Percentiles rank a stretch among this genome's conserved stretches.
phyloP scores from a whole-genome alignment of 2,113 vertebrate species.

The zebrafish (Danio rerio) region DNA sequence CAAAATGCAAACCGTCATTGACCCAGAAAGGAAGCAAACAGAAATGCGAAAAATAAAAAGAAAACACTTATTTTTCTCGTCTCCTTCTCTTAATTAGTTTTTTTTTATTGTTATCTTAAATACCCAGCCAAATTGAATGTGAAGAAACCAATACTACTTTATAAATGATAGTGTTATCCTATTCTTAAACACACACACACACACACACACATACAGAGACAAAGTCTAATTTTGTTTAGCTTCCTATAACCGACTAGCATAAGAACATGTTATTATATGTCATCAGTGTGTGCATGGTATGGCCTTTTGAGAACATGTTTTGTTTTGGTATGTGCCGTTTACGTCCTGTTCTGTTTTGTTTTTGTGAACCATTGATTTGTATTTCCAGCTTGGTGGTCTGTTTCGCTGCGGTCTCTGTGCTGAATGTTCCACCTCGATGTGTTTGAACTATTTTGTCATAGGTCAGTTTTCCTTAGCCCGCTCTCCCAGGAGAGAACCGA shows the following conservation, averaged over 20 bases:
- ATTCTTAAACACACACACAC: no score
- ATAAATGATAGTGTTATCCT: background rate
- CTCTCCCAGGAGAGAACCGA: slow-evolving; percentile 46
- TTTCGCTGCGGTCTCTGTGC: slow-evolving; percentile 45
- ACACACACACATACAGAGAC: background rate
- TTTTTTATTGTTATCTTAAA: background rate
- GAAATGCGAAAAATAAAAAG: background rate
- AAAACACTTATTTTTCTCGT: background rate
- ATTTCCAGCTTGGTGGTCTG: slow-evolving; percentile 19
- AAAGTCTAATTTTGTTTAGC: background rate
- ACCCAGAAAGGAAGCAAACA: background rate
- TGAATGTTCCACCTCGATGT: slow-evolving; percentile 43
- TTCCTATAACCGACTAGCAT: background rate
- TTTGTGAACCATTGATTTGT: slow-evolving; percentile 41
- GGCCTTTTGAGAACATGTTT: slow-evolving; percentile 34
- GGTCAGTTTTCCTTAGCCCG: slow-evolving; percentile 49
- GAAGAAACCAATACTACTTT: background rate
- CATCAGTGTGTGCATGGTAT: slow-evolving; percentile 28
- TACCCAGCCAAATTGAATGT: background rate
- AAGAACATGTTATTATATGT: background rate
- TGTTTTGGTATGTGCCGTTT: slow-evolving; percentile 17
- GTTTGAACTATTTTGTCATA: slow-evolving; percentile 51
- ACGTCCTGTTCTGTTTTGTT: slow-evolving; percentile 15
- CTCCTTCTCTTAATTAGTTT: background rate
- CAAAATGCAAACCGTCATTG: background rate